Conservation (phyloP, 1,140 invertebrate genomes). For the Drosophila lacteicornis region DNA sequence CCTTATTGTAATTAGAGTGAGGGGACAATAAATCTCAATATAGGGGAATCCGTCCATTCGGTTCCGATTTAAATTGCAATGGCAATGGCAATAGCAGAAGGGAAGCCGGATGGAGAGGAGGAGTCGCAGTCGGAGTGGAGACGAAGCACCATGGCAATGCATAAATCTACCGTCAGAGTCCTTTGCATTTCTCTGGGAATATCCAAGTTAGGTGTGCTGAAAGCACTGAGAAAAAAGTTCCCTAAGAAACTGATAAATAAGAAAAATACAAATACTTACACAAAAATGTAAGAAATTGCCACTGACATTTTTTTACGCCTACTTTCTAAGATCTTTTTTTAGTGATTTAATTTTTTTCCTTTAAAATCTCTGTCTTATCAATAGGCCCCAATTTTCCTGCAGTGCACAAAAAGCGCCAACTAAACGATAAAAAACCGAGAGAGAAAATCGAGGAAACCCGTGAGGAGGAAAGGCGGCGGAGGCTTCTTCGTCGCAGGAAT, state of each 20-base stretch:
- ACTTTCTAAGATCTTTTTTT: no score
- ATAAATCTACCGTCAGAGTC: conserved; percentile 38
- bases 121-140: background rate
- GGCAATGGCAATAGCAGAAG: background rate
- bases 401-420: no score
- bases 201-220: conserved; percentile 1
- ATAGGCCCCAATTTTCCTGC: no score
- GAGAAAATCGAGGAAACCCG: background rate
- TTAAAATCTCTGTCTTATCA: no score
- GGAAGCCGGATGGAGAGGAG: background rate
- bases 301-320: no score
- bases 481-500: conserved; percentile 54
- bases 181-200: conserved; percentile 8
- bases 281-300: no score
- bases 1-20: conserved; percentile 76
- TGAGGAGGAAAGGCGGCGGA: background rate
- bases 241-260: no score
- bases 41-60: conserved; percentile 31
- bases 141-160: conserved; percentile 36
- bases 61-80: conserved; percentile 50
- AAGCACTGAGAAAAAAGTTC: background rate
- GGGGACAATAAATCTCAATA: conserved; percentile 73
- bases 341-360: no score
- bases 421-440: no score
- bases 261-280: no score